A percentile compares a stretch with the other conserved stretches of the same genome.
Evolutionary conservation across 92 coral and sea anemone species (phyloP).

Genomic region (Epizoanthus ramosus): DNA sequence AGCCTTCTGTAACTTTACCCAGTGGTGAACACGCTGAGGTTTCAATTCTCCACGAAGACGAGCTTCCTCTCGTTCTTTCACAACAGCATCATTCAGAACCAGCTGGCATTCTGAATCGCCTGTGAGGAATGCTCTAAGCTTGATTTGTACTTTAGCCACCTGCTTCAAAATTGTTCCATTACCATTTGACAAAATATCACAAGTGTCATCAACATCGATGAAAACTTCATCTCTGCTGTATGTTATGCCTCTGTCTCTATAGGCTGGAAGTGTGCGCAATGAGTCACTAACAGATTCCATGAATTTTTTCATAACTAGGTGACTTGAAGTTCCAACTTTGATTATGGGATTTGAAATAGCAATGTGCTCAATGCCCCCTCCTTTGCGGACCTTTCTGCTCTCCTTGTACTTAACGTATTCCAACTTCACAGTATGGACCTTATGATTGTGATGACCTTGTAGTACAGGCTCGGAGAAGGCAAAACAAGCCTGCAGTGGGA

Average conservation of each 20-base stretch:
- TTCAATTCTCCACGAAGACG: slow-evolving; percentile 90
- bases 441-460: slow-evolving; percentile 72
- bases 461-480: slow-evolving; percentile 71
- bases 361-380: slow-evolving; percentile 81
- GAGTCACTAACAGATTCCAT: slow-evolving; percentile 81
- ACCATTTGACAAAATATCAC: slow-evolving; percentile 75
- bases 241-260: slow-evolving; percentile 94
- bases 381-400: slow-evolving; percentile 73
- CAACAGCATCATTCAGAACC: slow-evolving; percentile 80
- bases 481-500: slow-evolving; percentile 93
- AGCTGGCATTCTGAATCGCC: slow-evolving; percentile 98
- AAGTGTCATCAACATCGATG: slow-evolving; percentile 89
- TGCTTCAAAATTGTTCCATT: slow-evolving; percentile 81
- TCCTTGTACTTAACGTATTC: slow-evolving; percentile 92
- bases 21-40: slow-evolving; percentile 95
- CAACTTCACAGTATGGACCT: slow-evolving; percentile 89
- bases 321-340: slow-evolving; percentile 82
- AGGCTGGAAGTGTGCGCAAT: slow-evolving; percentile 86
- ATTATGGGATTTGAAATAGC: slow-evolving; percentile 86
- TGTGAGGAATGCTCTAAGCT: slow-evolving; percentile 86
- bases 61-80: slow-evolving; percentile 85
- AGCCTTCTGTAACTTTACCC: slow-evolving; percentile 80
- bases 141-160: slow-evolving; percentile 78
- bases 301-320: slow-evolving; percentile 76
- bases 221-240: slow-evolving; percentile 95